Conservation (phyloP, 2,113 vertebrate genomes). For the Nycticebus coucang region DNA sequence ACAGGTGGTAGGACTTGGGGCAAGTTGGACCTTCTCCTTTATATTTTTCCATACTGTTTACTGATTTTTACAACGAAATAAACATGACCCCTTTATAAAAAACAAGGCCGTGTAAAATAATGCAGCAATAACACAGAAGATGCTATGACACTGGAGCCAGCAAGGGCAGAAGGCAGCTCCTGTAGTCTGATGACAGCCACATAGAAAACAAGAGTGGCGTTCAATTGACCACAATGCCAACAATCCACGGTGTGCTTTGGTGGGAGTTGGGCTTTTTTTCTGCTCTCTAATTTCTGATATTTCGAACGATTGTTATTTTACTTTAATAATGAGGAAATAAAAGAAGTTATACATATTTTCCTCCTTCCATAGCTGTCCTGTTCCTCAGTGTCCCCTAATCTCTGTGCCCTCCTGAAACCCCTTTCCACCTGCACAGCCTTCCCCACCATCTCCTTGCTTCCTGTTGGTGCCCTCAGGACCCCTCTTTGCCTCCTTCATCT, state of each 20-base stretch:
- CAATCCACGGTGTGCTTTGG: not conserved
- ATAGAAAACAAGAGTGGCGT: not conserved
- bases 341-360: not conserved
- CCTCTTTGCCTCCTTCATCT: not conserved
- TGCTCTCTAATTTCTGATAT: not conserved
- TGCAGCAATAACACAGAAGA: not conserved
- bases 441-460: not conserved
- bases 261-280: not conserved
- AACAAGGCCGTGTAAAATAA: constrained; percentile 13
- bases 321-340: constrained; percentile 13
- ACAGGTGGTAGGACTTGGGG: not conserved
- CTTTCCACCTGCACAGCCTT: not conserved
- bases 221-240: not conserved
- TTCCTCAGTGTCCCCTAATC: not conserved
- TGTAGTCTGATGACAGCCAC: rapidly evolving
- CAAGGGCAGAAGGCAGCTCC: not conserved
- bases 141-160: not conserved
- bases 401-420: not conserved
- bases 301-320: not conserved
- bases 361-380: not conserved
- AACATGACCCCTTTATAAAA: not conserved
- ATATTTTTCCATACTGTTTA: not conserved
- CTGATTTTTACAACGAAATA: not conserved
- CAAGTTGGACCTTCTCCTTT: constrained; percentile 1
- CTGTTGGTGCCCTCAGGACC: not conserved